Conservation (phyloP, 1,140 invertebrate genomes). For the Papilio machaon region DNA sequence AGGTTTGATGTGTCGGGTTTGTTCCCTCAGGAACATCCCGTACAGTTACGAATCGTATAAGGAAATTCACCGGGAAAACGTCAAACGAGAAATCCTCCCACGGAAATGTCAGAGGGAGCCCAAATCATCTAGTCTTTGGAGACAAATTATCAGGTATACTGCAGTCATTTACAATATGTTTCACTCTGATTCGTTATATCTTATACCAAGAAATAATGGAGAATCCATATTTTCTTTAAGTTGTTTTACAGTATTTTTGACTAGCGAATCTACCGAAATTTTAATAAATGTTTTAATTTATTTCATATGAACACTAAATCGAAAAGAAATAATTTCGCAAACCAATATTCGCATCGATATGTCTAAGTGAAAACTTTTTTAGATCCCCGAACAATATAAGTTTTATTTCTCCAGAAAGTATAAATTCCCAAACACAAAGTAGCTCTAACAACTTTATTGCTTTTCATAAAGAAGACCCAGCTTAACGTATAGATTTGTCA, state of each 20-base stretch:
- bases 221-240: neutral
- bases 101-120: slow-evolving; percentile 46
- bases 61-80: slow-evolving; percentile 54
- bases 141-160: slow-evolving; percentile 22
- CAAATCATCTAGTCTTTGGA: slow-evolving; percentile 42
- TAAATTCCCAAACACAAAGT: slow-evolving; percentile 81
- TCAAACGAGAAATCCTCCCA: slow-evolving; percentile 50
- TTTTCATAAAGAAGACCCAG: slow-evolving; percentile 76
- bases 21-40: slow-evolving; percentile 56
- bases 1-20: slow-evolving; percentile 57
- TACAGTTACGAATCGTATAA: slow-evolving; percentile 67
- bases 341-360: slow-evolving; percentile 76
- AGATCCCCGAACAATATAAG: slow-evolving; percentile 78
- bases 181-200: neutral
- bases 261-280: neutral
- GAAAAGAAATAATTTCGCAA: slow-evolving; percentile 74
- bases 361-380: slow-evolving; percentile 80
- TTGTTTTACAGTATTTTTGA: neutral
- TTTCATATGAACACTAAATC: slow-evolving; percentile 48
- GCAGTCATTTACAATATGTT: neutral
- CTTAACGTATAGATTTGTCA: slow-evolving; percentile 70
- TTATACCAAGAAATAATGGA: neutral
- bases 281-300: neutral
- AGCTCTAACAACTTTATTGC: slow-evolving; percentile 79
- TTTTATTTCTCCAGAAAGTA: slow-evolving; percentile 79